A percentile compares a stretch with the other conserved stretches of the same genome.
Evolutionary conservation across 2,888 invertebrate genomes (phyloP).

Genomic region (Hipparchia semele): DNA sequence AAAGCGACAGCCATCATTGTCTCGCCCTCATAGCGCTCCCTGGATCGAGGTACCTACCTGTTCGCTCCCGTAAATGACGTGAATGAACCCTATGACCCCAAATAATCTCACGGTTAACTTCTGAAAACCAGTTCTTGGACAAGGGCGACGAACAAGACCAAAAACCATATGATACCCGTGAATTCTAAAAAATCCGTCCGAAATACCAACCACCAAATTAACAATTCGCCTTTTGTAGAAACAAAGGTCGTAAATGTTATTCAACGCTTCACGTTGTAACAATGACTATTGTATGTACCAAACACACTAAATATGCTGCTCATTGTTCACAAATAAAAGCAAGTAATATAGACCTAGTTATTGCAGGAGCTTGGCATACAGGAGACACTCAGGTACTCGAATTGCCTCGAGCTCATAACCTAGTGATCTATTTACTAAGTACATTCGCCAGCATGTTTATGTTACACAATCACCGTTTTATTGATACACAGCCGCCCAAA

Average conservation of each 20-base stretch:
- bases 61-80: slow-evolving; percentile 44
- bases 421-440: background rate
- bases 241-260: slow-evolving; percentile 38
- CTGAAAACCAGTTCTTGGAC: slow-evolving; percentile 13
- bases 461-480: background rate
- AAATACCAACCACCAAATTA: background rate
- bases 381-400: background rate
- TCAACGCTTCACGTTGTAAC: slow-evolving; percentile 19
- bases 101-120: slow-evolving; percentile 4
- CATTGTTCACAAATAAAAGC: slow-evolving; percentile 12
- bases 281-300: slow-evolving; percentile 27
- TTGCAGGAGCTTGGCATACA: background rate
- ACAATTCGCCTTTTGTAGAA: slow-evolving; percentile 21
- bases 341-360: background rate
- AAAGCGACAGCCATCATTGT: slow-evolving; percentile 54
- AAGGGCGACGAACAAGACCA: slow-evolving; percentile 3
- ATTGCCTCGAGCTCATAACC: background rate
- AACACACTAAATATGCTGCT: slow-evolving; percentile 12
- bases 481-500: background rate
- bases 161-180: background rate
- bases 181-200: background rate
- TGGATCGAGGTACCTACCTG: slow-evolving; percentile 54
- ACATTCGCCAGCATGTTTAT: background rate
- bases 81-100: slow-evolving; percentile 51
- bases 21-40: slow-evolving; percentile 47